phyloP scores from a whole-genome alignment of 2,113 vertebrate species.

The Malurus alboscapulatus region DNA sequence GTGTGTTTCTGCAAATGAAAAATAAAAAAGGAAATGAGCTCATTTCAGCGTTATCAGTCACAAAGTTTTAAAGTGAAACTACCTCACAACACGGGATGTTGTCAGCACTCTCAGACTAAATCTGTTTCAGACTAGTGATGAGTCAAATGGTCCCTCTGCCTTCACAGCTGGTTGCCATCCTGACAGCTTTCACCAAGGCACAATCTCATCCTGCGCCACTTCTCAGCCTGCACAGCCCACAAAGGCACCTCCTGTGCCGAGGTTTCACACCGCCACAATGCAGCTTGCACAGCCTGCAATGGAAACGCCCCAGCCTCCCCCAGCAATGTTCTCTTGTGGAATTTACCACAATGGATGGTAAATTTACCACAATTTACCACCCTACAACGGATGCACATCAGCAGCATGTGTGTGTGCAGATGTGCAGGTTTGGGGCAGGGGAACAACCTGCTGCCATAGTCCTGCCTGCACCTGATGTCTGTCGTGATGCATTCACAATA shows the following conservation, averaged over 20 bases:
- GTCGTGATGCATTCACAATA: background rate
- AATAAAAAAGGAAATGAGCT: constrained; percentile 32
- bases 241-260: fast-evolving
- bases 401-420: too few relatives aligned
- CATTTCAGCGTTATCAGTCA: background rate
- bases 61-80: constrained; percentile 31
- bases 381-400: background rate
- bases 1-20: background rate
- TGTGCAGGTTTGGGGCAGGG: too few relatives aligned
- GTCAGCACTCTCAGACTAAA: background rate
- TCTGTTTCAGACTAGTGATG: background rate
- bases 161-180: background rate
- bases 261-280: background rate
- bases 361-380: background rate
- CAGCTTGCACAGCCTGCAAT: background rate
- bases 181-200: background rate
- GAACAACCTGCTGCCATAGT: background rate
- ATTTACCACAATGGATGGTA: background rate
- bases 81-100: background rate
- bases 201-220: background rate
- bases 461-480: background rate
- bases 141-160: background rate
- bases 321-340: background rate
- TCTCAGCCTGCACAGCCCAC: background rate
- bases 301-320: background rate